Conservation (phyloP, 2,113 vertebrate genomes). For the Harpagus bidentatus region DNA sequence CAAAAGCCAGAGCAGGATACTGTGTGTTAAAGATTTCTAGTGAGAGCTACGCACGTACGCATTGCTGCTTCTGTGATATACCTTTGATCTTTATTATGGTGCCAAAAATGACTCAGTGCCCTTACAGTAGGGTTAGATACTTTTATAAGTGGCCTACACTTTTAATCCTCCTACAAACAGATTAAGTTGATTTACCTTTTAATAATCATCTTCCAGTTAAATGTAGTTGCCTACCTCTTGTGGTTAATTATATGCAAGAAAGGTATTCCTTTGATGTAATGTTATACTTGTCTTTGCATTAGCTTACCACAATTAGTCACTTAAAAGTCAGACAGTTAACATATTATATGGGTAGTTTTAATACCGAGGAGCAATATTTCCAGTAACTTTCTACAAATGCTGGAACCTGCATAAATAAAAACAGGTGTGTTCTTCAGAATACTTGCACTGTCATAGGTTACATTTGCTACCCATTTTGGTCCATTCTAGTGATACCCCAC, state of each 20-base stretch:
- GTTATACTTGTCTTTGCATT: background rate
- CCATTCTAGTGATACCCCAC: background rate
- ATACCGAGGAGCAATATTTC: background rate
- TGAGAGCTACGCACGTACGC: fast-evolving
- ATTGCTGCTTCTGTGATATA: background rate
- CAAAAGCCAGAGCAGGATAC: background rate
- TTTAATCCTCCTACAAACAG: background rate
- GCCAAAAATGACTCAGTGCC: background rate
- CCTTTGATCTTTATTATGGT: background rate
- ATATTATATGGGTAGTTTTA: background rate
- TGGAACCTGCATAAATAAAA: conserved; percentile 18
- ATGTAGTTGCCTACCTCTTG: background rate
- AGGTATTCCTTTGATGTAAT: background rate
- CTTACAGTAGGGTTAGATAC: background rate
- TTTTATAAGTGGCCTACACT: background rate
- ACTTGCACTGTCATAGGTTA: background rate
- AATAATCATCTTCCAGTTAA: background rate
- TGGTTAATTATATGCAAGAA: background rate
- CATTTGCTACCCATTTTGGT: conserved; percentile 14
- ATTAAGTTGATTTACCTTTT: background rate
- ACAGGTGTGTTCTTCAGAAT: background rate
- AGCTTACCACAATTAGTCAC: background rate
- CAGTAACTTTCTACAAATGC: background rate
- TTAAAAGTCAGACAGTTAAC: background rate
- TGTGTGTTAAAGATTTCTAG: background rate